Conservation (phyloP, 2,797 vertebrate species). For the Artibeus lituratus region DNA sequence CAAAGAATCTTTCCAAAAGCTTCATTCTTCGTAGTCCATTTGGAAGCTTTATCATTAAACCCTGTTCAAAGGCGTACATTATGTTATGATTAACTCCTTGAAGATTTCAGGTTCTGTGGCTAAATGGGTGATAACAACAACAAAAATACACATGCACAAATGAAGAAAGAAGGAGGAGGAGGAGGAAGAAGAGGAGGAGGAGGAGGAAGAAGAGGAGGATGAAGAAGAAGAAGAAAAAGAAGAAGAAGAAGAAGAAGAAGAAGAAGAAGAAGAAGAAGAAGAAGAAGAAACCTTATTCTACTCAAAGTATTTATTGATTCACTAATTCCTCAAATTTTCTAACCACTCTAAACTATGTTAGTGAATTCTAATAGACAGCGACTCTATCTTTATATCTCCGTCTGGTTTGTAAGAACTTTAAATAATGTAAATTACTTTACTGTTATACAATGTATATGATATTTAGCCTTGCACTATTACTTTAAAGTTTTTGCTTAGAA, state of each 20-base stretch:
- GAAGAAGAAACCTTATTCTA: background rate
- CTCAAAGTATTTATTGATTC: background rate
- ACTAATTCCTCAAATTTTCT: background rate
- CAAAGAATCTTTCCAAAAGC: background rate
- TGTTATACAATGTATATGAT: background rate
- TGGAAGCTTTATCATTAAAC: background rate
- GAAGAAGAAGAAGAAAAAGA: background rate
- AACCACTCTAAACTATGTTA: background rate
- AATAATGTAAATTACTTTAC: background rate
- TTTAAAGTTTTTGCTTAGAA: background rate
- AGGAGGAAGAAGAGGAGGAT: background rate
- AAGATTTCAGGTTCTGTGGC: background rate
- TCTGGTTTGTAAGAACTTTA: background rate
- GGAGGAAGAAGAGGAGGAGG: background rate
- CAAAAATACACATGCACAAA: no score
- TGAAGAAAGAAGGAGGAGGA: background rate
- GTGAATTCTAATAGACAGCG: background rate
- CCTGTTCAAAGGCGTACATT: background rate
- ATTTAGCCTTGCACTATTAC: background rate
- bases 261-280: background rate
- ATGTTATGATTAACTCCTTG: constrained; percentile 34
- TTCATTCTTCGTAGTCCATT: background rate
- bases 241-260: no score
- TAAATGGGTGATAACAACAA: background rate
- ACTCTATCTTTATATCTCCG: background rate